Percentiles rank a stretch among this genome's conserved stretches.
Evolutionary conservation across 2,797 vertebrate species (phyloP).

Genomic region (Catharus ustulatus): DNA sequence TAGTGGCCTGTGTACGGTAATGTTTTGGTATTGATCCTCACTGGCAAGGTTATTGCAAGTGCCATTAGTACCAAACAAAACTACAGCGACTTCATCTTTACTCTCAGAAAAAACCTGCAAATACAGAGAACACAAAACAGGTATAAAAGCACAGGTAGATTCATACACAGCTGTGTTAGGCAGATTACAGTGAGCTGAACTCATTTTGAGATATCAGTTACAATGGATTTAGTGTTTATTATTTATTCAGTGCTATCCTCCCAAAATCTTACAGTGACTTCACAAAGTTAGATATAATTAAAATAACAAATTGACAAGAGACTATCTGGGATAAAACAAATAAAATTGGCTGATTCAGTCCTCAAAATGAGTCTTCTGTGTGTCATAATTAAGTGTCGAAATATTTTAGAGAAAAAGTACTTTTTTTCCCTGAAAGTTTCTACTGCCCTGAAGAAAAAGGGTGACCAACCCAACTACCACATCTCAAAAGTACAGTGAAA

Average conservation of each 20-base stretch:
- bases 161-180: not conserved
- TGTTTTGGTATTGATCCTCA: constrained; percentile 88
- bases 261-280: not conserved
- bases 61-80: constrained; percentile 89
- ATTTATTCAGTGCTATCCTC: not conserved
- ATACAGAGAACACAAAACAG: not conserved
- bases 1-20: constrained; percentile 85
- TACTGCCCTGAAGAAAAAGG: not conserved
- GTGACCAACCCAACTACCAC: not conserved
- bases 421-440: not conserved
- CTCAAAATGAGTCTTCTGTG: not conserved
- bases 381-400: not conserved
- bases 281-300: not conserved
- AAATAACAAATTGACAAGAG: not conserved
- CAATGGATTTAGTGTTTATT: not conserved
- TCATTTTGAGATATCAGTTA: not conserved
- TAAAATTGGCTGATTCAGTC: not conserved
- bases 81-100: constrained; percentile 91
- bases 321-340: not conserved
- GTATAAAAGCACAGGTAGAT: not conserved
- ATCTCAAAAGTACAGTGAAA: not conserved
- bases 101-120: constrained; percentile 91
- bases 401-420: not conserved
- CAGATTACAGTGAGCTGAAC: not conserved
- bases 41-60: constrained; percentile 84